Percentiles rank a stretch among this genome's conserved stretches.
Conservation (phyloP, 2,888 invertebrate genomes). For the Prosopocoilus inquinatus region DNA sequence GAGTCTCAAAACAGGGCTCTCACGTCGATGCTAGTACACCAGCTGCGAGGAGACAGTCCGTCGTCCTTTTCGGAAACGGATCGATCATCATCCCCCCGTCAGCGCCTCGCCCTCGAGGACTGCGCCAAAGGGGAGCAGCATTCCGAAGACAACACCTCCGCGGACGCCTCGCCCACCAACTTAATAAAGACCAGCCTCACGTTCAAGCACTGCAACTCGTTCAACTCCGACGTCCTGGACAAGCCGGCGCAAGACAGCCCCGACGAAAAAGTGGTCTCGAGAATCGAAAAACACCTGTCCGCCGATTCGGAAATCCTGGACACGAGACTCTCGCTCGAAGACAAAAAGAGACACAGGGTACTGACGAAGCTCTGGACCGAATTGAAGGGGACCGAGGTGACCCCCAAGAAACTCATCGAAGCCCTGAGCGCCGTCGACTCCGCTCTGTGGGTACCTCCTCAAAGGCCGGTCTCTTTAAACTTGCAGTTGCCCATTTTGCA, state of each 20-base stretch:
- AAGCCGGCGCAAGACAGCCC: constrained; percentile 20
- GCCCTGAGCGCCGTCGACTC: constrained; percentile 66
- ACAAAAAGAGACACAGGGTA: constrained; percentile 63
- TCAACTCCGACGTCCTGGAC: constrained; percentile 47
- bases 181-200: constrained; percentile 39
- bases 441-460: constrained; percentile 65
- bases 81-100: constrained; percentile 17
- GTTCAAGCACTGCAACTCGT: constrained; percentile 49
- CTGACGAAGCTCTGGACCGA: constrained; percentile 65
- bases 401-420: constrained; percentile 61
- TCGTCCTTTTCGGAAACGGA: constrained; percentile 16
- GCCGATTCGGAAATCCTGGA: constrained; percentile 48
- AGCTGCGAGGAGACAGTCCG: constrained; percentile 51
- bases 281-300: constrained; percentile 42
- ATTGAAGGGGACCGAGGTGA: constrained; percentile 62
- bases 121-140: constrained; percentile 14
- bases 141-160: constrained; percentile 30
- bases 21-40: constrained; percentile 67
- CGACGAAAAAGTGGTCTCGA: constrained; percentile 33
- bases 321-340: constrained; percentile 60
- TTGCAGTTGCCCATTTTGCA: constrained; percentile 63
- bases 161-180: constrained; percentile 35
- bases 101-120: constrained; percentile 22
- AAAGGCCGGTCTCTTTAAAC: constrained; percentile 68
- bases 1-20: constrained; percentile 76